A percentile compares a stretch with the other conserved stretches of the same genome.
phyloP scores from a whole-genome alignment of 2,797 vertebrate species.

The Tenualosa ilisha region DNA sequence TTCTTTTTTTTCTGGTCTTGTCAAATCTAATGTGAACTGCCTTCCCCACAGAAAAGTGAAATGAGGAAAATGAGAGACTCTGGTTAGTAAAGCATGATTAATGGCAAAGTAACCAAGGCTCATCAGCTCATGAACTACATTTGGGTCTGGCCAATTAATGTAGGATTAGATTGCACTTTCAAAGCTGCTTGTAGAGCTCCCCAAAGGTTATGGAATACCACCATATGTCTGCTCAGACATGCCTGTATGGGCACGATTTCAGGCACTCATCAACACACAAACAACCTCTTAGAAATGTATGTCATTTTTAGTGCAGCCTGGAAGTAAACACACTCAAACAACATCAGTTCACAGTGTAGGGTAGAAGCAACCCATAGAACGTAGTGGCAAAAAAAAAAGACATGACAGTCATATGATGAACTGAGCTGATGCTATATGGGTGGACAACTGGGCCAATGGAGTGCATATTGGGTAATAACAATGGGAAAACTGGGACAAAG shows the following conservation, averaged over 20 bases:
- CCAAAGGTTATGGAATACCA: not conserved
- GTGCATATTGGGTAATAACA: no score
- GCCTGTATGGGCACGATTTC: not conserved
- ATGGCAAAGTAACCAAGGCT: not conserved
- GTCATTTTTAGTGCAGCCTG: not conserved
- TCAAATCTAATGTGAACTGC: not conserved
- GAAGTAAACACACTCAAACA: not conserved
- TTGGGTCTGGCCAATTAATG: not conserved
- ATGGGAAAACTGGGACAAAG: no score
- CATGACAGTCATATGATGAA: no score
- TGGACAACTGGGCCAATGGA: no score
- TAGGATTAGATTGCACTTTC: not conserved
- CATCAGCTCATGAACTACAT: not conserved
- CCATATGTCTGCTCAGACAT: conserved; percentile 12
- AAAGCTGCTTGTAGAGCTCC: not conserved
- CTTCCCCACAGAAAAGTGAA: not conserved
- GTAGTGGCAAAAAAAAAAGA: no score
- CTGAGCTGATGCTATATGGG: no score
- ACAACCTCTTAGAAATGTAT: not conserved
- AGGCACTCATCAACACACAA: not conserved
- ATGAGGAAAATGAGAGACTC: not conserved
- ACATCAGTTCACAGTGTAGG: not conserved
- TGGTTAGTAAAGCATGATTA: conserved; percentile 12
- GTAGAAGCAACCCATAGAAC: not conserved
- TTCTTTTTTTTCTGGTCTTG: not conserved